Base-by-base conservation (phyloP, 2,797 vertebrate genomes). In the Thamnophis elegans region DNA sequence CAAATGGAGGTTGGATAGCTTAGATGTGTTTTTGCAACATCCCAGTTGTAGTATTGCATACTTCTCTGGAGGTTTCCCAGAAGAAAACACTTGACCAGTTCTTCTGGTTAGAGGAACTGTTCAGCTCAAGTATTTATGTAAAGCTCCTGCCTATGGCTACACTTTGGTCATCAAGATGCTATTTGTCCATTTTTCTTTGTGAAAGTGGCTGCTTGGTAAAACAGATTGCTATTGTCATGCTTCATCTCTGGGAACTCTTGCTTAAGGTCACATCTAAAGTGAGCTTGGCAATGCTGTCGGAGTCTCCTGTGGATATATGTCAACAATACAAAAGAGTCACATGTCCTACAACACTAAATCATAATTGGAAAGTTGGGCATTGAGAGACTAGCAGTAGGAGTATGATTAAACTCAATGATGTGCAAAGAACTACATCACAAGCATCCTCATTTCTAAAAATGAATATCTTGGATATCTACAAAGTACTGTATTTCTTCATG, bases 11-110 rank as follows among this genome's bases (percentile, higher is more conserved):
- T 78, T 93, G 94, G 91, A 94, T 93, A 94, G 94, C 90, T 96
- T 94, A 94, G 68, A 94, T 89, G 0, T 94, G 94, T 91, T 91
- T 95, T 93, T 92, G 95, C 92, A 94, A 73, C 92, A 94, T 90
- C 92, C 89, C 91, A 88, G 53, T 51, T 94, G 92, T 91, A 94
- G 95, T 90, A 95, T 94, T 95, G 92, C 93, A 88, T 0, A 92
- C 94, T 1, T 91, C 85, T 88, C 93, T 96, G 95, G 96, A 95
- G 60, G 22, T 51, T 92, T 95, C 96, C 95, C 94, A 96, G 32
- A 87, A 94, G 65, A 58, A 54, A 93, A 89, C 90, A 95, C 88
- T 94, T 82, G 36, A 62, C 85, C 54, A 92, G 65, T 90, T 94
- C 73, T 87, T 5, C 26, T 91, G 87, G 0, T 6, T 28, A 32